phyloP scores from a whole-genome alignment of 2,797 vertebrate species.

The Momotus momota region DNA sequence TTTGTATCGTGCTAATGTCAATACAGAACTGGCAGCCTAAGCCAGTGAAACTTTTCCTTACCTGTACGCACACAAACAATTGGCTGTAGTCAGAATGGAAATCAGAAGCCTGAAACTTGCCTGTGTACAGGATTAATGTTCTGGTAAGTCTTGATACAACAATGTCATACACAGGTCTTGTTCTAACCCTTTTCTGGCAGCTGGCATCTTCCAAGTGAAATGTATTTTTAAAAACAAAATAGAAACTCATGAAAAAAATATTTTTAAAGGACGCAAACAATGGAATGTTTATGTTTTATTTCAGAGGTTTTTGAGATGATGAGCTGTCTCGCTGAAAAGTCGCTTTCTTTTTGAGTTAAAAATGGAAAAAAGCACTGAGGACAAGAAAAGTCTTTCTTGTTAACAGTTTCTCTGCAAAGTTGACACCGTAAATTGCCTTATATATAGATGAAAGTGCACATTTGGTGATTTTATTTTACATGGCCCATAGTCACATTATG shows the following conservation, averaged over 20 bases:
- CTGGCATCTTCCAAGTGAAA: background rate
- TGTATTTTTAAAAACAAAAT: background rate
- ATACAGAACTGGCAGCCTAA: background rate
- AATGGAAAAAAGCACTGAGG: background rate
- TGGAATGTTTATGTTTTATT: background rate
- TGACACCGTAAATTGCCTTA: background rate
- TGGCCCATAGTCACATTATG: background rate
- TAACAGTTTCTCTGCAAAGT: background rate
- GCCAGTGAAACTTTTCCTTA: background rate
- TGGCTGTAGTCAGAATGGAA: background rate
- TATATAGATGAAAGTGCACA: background rate
- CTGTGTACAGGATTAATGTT: background rate
- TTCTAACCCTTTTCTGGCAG: background rate
- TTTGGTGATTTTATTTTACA: background rate
- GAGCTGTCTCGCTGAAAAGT: background rate
- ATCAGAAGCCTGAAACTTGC: background rate
- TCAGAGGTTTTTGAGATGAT: background rate
- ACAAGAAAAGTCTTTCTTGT: background rate
- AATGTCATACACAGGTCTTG: background rate
- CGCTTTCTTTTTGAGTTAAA: background rate
- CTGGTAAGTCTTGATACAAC: rapidly evolving
- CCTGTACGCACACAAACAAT: background rate
- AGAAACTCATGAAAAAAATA: background rate
- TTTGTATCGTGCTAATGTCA: background rate
- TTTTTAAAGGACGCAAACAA: background rate